Evolutionary conservation across 2,113 vertebrate species (phyloP).

Genomic region (Cavia porcellus): DNA sequence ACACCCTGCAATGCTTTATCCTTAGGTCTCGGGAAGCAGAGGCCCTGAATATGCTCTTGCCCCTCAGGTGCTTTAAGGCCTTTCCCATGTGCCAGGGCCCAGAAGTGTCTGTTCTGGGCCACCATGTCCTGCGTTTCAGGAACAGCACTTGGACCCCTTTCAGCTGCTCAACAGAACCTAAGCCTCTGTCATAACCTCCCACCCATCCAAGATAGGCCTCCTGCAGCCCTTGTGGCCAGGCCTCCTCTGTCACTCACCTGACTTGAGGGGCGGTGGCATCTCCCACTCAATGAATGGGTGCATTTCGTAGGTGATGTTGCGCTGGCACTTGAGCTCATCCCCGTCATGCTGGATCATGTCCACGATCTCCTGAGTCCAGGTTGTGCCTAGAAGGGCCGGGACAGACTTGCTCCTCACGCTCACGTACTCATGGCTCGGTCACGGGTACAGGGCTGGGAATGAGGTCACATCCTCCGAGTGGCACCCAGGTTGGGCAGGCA

Average conservation of each 20-base stretch:
- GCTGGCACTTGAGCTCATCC: constrained; percentile 84
- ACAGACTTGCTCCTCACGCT: background rate
- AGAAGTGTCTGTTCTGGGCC: background rate
- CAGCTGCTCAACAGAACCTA: background rate
- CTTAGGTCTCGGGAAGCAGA: too few relatives aligned
- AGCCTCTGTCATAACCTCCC: background rate
- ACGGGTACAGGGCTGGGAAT: background rate
- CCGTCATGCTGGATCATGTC: constrained; percentile 87
- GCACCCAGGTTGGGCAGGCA: background rate
- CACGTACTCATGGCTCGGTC: background rate
- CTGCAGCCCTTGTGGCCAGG: background rate
- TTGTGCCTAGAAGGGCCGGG: background rate
- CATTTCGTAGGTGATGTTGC: constrained; percentile 79
- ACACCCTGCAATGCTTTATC: background rate
- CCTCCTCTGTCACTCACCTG: constrained; percentile 72
- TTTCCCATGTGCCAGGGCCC: too few relatives aligned
- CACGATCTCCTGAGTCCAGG: constrained; percentile 86
- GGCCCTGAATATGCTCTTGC: too few relatives aligned
- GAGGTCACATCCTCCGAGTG: background rate
- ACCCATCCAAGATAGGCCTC: background rate
- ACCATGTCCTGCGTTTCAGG: background rate
- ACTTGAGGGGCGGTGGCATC: background rate
- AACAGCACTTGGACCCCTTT: background rate
- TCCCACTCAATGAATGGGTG: constrained; percentile 88
- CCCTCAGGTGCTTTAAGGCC: too few relatives aligned